These are phyloP conservation scores for Drosophila dunni DNA, from an alignment of 1,140 invertebrate species.

Conservation along the genomic window DNA sequence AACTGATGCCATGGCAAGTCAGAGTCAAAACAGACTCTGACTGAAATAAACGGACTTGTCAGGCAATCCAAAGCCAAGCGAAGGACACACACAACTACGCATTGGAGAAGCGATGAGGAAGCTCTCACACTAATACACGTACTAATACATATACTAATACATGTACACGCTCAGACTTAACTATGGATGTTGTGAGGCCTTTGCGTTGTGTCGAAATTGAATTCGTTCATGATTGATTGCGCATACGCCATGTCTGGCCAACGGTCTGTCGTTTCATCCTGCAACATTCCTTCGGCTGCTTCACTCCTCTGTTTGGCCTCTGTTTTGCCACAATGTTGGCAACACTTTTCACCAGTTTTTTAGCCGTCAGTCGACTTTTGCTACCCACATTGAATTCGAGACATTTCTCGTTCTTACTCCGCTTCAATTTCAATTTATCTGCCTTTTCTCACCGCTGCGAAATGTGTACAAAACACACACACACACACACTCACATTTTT, in stretches of 20 bases:
- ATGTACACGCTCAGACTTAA: constrained; percentile 5
- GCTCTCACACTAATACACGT: background rate
- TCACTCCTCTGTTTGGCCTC: background rate
- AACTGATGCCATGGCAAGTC: constrained; percentile 19
- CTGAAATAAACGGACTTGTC: constrained; percentile 1
- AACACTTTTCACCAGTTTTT: constrained; percentile 42
- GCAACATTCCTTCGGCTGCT: too few species aligned
- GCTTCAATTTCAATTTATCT: constrained; percentile 74
- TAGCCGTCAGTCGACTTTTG: constrained; percentile 28
- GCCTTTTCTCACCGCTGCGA: constrained; percentile 33
- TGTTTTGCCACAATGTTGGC: constrained; percentile 54
- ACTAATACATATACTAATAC: background rate
- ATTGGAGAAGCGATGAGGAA: constrained; percentile 27
- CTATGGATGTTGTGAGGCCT: constrained; percentile 17
- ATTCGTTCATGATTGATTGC: constrained; percentile 80
- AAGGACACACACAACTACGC: constrained; percentile 36
- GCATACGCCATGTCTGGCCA: constrained; percentile 52
- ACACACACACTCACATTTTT: background rate
- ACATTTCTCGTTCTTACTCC: constrained; percentile 67
- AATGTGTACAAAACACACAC: constrained; percentile 52
- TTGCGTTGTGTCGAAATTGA: constrained; percentile 68
- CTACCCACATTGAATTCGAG: constrained; percentile 22
- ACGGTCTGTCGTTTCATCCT: background rate
- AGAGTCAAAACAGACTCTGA: background rate
- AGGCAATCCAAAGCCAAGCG: constrained; percentile 17